A percentile compares a stretch with the other conserved stretches of the same genome.
These are phyloP conservation scores for Loxodonta africana DNA, from an alignment of 2,113 vertebrate species.

Conservation along the genomic window DNA sequence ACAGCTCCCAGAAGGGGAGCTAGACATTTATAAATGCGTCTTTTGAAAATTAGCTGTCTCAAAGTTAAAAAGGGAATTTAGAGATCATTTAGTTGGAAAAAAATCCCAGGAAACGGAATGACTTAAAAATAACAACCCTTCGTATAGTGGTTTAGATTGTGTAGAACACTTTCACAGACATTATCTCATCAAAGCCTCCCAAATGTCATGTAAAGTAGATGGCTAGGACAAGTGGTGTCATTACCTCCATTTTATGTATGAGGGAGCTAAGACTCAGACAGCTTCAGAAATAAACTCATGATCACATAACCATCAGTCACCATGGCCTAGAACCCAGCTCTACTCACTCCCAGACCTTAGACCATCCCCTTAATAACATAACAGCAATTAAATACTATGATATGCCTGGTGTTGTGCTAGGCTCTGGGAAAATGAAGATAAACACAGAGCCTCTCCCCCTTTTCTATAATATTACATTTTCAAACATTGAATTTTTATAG, in stretches of 20 bases:
- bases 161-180: background rate
- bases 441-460: background rate
- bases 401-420: background rate
- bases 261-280: constrained; percentile 1
- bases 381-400: background rate
- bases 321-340: background rate
- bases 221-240: background rate
- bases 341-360: background rate
- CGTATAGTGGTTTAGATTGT: constrained; percentile 25
- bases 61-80: constrained; percentile 30
- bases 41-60: constrained; percentile 1
- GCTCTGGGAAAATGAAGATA: constrained; percentile 5
- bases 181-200: constrained; percentile 24
- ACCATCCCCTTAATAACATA: background rate
- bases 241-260: background rate
- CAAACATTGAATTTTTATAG: background rate
- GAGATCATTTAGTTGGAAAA: background rate
- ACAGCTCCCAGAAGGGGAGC: background rate
- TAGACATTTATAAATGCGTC: background rate
- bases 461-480: background rate
- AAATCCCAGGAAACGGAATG: background rate
- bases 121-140: constrained; percentile 20
- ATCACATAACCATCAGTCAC: background rate
- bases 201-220: background rate
- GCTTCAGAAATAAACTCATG: background rate